These are phyloP conservation scores for Chalcis sispes DNA, from an alignment of 2,888 invertebrate species.

Conservation along the genomic window DNA sequence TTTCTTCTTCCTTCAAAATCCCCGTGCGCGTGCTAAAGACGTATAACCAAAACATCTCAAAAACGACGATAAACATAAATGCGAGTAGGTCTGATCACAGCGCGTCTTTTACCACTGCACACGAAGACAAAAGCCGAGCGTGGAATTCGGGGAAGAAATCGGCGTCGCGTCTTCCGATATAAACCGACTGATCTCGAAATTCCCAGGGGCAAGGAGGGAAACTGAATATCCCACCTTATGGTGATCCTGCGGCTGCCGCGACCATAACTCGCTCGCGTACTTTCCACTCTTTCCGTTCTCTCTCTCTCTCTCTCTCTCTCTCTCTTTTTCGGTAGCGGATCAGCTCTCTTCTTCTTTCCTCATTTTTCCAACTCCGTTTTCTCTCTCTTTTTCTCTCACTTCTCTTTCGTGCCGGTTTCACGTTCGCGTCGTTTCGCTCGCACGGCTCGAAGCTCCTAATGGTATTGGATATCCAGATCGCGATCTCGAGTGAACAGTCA, in stretches of 20 bases:
- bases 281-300: constrained; percentile 56
- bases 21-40: too few species aligned
- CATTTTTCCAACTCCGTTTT: constrained; percentile 32
- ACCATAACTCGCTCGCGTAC: constrained; percentile 70
- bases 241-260: constrained; percentile 73
- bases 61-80: constrained; percentile 1
- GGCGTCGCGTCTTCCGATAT: constrained; percentile 19
- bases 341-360: background rate
- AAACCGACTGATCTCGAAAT: constrained; percentile 62
- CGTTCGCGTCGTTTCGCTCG: too few species aligned
- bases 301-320: background rate
- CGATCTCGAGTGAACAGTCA: constrained; percentile 54
- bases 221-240: constrained; percentile 75
- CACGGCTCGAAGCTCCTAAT: constrained; percentile 61
- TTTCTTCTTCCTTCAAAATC: too few species aligned
- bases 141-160: constrained; percentile 32
- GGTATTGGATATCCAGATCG: constrained; percentile 69
- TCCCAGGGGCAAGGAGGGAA: constrained; percentile 64
- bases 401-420: background rate
- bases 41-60: too few species aligned
- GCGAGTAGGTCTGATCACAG: constrained; percentile 19
- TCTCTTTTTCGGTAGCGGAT: constrained; percentile 5
- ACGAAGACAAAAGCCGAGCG: constrained; percentile 8
- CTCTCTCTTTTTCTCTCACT: constrained; percentile 11
- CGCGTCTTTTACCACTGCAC: background rate